These are phyloP conservation scores for Pantherophis alleghaniensis DNA, from an alignment of 2,797 vertebrate species.

Conservation along the genomic window DNA sequence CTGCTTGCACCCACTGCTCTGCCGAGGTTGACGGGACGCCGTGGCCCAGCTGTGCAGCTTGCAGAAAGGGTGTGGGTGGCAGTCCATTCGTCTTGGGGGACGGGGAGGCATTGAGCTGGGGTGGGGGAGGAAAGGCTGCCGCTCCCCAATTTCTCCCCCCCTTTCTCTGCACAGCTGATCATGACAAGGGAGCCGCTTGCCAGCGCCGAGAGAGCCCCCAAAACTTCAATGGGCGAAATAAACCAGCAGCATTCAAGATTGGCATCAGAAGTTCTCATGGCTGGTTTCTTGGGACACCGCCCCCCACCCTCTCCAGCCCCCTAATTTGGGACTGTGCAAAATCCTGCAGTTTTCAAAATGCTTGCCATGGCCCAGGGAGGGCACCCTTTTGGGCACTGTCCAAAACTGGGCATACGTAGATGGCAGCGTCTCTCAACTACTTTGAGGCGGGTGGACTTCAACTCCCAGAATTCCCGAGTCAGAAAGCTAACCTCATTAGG, in stretches of 20 bases:
- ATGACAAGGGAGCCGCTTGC: constrained; percentile 80
- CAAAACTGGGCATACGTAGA: not conserved
- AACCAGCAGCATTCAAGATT: too few relatives aligned
- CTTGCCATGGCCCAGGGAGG: not conserved
- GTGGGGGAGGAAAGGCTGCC: constrained; percentile 30
- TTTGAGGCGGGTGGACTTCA: not conserved
- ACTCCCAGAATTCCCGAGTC: not conserved
- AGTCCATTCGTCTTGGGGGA: not conserved
- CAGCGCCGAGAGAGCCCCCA: not conserved
- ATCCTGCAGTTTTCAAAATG: not conserved
- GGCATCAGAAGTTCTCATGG: not conserved
- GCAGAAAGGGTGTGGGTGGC: not conserved
- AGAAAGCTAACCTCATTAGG: not conserved
- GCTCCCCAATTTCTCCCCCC: not conserved
- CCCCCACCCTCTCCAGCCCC: too few relatives aligned
- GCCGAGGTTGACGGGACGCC: constrained; percentile 92
- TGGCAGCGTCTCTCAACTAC: not conserved
- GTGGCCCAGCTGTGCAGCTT: constrained; percentile 75
- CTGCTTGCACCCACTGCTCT: constrained; percentile 89
- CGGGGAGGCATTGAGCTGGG: not conserved
- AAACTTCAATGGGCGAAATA: fast-evolving
- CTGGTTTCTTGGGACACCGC: fast-evolving
- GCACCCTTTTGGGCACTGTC: not conserved
- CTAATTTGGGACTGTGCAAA: not conserved
- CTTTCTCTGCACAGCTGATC: constrained; percentile 75